phyloP scores from a whole-genome alignment of 1,140 invertebrate species.

The Cardiocondyla obscurior region DNA sequence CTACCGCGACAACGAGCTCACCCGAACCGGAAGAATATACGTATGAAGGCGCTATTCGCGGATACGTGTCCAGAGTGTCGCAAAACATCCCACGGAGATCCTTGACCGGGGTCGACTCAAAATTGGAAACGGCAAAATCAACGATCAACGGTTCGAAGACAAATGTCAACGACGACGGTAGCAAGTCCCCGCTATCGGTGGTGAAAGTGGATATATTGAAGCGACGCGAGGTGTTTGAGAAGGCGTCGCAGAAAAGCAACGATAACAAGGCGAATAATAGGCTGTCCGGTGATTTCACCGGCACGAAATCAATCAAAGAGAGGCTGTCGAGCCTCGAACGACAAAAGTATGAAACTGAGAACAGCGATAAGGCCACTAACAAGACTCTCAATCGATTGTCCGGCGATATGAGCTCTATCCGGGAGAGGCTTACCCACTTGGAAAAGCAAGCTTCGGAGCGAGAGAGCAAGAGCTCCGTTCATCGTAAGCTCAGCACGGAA shows the following conservation, averaged over 20 bases:
- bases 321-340: constrained; percentile 88
- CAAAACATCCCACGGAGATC: constrained; percentile 83
- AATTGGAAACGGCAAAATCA: constrained; percentile 76
- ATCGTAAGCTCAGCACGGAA: constrained; percentile 67
- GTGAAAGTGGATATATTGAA: constrained; percentile 92
- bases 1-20: constrained; percentile 86
- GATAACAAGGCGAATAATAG: constrained; percentile 80
- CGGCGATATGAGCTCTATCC: constrained; percentile 86
- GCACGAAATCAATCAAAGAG: constrained; percentile 89
- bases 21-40: constrained; percentile 91
- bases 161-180: constrained; percentile 73
- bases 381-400: constrained; percentile 83
- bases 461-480: constrained; percentile 69
- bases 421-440: constrained; percentile 86
- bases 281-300: constrained; percentile 86
- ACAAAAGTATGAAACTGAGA: constrained; percentile 77
- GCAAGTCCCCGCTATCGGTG: constrained; percentile 84
- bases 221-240: constrained; percentile 92
- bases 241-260: constrained; percentile 76
- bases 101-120: constrained; percentile 78
- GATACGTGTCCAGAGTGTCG: constrained; percentile 90
- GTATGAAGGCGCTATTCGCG: constrained; percentile 93
- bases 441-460: constrained; percentile 85
- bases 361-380: constrained; percentile 77
- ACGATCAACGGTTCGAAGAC: constrained; percentile 76